Conservation (phyloP, 2,888 invertebrate species). For the Eustalomyia histrio region DNA sequence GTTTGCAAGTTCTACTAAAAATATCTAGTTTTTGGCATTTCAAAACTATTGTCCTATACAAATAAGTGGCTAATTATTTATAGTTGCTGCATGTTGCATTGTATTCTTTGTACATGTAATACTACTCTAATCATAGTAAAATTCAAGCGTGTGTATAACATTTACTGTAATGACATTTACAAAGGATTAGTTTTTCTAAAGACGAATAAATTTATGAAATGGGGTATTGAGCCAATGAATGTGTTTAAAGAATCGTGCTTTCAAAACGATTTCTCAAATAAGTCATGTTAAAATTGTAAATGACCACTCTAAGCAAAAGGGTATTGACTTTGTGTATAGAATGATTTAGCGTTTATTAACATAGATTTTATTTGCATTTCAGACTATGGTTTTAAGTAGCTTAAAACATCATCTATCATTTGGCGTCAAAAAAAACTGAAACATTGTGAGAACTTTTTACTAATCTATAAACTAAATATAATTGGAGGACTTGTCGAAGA, state of each 20-base stretch:
- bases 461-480: background rate
- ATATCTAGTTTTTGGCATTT: no score
- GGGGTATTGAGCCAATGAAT: background rate
- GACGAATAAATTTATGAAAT: slow-evolving; percentile 17
- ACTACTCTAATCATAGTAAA: slow-evolving; percentile 34
- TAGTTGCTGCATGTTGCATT: slow-evolving; percentile 42
- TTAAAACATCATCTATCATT: slow-evolving; percentile 60
- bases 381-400: slow-evolving; percentile 58
- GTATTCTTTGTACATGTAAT: slow-evolving; percentile 25
- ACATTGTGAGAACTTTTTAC: slow-evolving; percentile 27
- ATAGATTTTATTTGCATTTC: slow-evolving; percentile 55
- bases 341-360: slow-evolving; percentile 40
- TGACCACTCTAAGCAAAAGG: slow-evolving; percentile 14
- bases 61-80: background rate
- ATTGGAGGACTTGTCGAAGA: background rate
- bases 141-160: slow-evolving; percentile 50
- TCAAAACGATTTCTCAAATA: slow-evolving; percentile 19
- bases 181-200: slow-evolving; percentile 56
- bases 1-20: no score
- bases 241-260: background rate
- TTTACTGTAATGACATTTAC: slow-evolving; percentile 62
- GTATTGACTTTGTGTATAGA: slow-evolving; percentile 48
- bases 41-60: no score
- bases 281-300: slow-evolving; percentile 40
- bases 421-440: slow-evolving; percentile 29